phyloP scores from a whole-genome alignment of 2,888 invertebrate genomes.

The Argyresthia albistria region DNA sequence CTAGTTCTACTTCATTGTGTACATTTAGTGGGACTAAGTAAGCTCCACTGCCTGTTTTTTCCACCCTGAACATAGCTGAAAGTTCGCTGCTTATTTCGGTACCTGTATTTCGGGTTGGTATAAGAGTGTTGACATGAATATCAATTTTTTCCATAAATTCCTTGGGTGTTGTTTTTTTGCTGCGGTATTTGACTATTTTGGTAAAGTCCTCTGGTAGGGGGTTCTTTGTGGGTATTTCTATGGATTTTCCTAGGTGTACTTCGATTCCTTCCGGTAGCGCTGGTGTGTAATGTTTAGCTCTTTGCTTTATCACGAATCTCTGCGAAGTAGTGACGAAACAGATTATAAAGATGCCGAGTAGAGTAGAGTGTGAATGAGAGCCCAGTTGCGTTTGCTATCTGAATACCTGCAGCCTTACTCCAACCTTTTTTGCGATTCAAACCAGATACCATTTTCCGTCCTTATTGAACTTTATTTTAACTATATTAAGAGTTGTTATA shows the following conservation, averaged over 20 bases:
- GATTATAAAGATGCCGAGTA: not conserved
- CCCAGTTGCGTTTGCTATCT: not conserved
- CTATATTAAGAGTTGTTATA: too few species aligned
- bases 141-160: slow-evolving; percentile 17
- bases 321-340: not conserved
- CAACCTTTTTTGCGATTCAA: too few species aligned
- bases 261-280: slow-evolving; percentile 27
- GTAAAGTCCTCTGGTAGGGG: slow-evolving; percentile 39
- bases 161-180: slow-evolving; percentile 8
- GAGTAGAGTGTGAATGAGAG: too few species aligned
- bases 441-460: too few species aligned
- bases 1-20: slow-evolving; percentile 12
- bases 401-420: too few species aligned
- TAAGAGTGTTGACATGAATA: slow-evolving; percentile 9
- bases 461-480: too few species aligned
- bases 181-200: slow-evolving; percentile 17
- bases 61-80: slow-evolving; percentile 19
- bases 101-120: not conserved
- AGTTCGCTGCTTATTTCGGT: not conserved
- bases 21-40: slow-evolving; percentile 28
- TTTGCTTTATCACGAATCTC: not conserved
- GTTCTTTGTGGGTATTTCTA: slow-evolving; percentile 18
- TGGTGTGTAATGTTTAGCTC: not conserved
- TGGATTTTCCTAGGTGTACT: slow-evolving; percentile 18
- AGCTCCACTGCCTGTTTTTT: slow-evolving; percentile 28